phyloP scores from a whole-genome alignment of 2,888 invertebrate species.

The Phortica okadai region DNA sequence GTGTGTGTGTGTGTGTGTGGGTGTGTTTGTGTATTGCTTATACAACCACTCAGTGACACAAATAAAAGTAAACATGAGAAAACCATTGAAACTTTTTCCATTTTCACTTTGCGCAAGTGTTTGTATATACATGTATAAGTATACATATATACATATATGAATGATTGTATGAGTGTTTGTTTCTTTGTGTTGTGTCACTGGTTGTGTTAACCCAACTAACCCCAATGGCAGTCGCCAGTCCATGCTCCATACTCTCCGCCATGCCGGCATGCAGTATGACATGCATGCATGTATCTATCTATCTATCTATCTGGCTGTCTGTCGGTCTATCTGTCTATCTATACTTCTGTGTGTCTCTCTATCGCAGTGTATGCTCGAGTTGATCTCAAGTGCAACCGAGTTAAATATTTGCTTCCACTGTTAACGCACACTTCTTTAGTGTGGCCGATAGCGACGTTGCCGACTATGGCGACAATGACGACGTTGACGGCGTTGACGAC shows the following conservation, averaged over 20 bases:
- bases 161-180: conserved; percentile 47
- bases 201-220: conserved; percentile 10
- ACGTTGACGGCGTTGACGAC: no score
- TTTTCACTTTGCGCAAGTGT: conserved; percentile 61
- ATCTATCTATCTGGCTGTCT: not conserved
- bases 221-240: not conserved
- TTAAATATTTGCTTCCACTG: conserved; percentile 60
- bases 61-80: conserved; percentile 69
- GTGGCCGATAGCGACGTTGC: not conserved
- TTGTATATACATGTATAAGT: conserved; percentile 43
- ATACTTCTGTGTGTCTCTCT: not conserved
- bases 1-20: conserved; percentile 41
- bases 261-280: no score
- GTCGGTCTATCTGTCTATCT: not conserved
- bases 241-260: not conserved
- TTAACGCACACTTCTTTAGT: not conserved
- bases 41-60: conserved; percentile 70
- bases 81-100: conserved; percentile 71
- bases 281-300: not conserved
- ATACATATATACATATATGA: conserved; percentile 29
- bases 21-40: conserved; percentile 54
- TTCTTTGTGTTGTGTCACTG: not conserved
- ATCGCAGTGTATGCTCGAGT: conserved; percentile 44
- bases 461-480: not conserved
- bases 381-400: conserved; percentile 69